Evolutionary conservation across 2,797 vertebrate species (phyloP).

Genomic region (Sebastolobus altivelis): DNA sequence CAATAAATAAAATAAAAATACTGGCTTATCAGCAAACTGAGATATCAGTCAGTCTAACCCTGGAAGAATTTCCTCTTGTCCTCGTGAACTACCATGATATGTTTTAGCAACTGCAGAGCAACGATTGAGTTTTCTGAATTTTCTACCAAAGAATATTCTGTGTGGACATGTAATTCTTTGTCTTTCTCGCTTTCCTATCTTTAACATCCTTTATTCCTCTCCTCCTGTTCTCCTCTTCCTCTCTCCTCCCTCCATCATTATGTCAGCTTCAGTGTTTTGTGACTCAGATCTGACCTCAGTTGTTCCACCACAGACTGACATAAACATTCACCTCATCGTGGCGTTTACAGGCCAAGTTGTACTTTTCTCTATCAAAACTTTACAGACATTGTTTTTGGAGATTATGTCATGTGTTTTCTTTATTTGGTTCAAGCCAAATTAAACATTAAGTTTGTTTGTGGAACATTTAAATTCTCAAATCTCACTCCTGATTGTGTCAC

Average conservation of each 20-base stretch:
- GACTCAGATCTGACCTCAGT: constrained; percentile 70
- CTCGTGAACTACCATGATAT: not conserved
- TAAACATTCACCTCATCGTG: constrained; percentile 60
- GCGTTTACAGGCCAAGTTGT: constrained; percentile 17
- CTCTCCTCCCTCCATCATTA: constrained; percentile 42
- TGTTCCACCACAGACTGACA: constrained; percentile 52
- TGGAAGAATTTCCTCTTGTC: not conserved
- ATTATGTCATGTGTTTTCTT: constrained; percentile 7
- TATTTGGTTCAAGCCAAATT: constrained; percentile 1
- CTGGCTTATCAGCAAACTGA: not conserved
- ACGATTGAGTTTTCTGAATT: not conserved
- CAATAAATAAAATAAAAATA: not conserved
- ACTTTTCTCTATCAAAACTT: constrained; percentile 10
- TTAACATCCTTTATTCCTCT: not conserved
- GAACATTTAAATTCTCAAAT: constrained; percentile 1
- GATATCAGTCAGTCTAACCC: not conserved
- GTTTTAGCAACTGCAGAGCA: not conserved
- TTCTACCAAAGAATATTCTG: not conserved
- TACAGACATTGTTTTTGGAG: not conserved
- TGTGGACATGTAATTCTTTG: not conserved
- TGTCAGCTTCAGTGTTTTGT: constrained; percentile 39
- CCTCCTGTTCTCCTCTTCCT: not conserved
- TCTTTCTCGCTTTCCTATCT: not conserved
- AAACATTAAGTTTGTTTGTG: not conserved
- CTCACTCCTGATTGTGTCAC: not conserved